Percentiles rank a stretch among this genome's conserved stretches.
phyloP scores from a whole-genome alignment of 2,888 invertebrate species.

The Eilema sororculum region DNA sequence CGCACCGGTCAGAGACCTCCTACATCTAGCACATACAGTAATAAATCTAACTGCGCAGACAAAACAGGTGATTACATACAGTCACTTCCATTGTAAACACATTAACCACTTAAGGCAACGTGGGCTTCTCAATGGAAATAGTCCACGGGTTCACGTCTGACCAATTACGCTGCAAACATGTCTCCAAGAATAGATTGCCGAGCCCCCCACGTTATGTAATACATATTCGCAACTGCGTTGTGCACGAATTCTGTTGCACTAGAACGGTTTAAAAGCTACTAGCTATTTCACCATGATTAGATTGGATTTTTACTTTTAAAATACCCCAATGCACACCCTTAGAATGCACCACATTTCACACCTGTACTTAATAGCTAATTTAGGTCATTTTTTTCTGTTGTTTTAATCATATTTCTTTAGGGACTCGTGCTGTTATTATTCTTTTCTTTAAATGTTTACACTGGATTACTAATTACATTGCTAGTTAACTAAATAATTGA shows the following conservation, averaged over 20 bases:
- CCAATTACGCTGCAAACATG: slow-evolving; percentile 58
- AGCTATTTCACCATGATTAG: too few species aligned
- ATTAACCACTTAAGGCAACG: slow-evolving; percentile 30
- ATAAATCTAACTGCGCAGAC: slow-evolving; percentile 20
- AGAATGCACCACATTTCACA: too few species aligned
- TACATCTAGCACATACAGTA: neutral
- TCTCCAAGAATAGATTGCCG: slow-evolving; percentile 58
- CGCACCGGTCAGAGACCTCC: neutral
- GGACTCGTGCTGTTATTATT: too few species aligned
- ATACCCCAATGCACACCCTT: too few species aligned
- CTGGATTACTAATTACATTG: too few species aligned
- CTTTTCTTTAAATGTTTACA: too few species aligned
- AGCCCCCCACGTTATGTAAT: slow-evolving; percentile 56
- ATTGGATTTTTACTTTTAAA: too few species aligned
- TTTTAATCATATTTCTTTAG: too few species aligned
- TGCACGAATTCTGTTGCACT: slow-evolving; percentile 13
- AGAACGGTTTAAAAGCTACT: neutral
- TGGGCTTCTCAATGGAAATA: slow-evolving; percentile 52
- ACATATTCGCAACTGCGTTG: slow-evolving; percentile 28
- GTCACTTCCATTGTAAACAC: slow-evolving; percentile 26
- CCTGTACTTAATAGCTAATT: too few species aligned
- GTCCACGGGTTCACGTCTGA: slow-evolving; percentile 50
- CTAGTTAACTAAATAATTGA: too few species aligned
- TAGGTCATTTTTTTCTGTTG: too few species aligned
- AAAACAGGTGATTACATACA: slow-evolving; percentile 9